These are phyloP conservation scores for Drosophila borealis DNA, from an alignment of 2,888 invertebrate species.

Conservation along the genomic window DNA sequence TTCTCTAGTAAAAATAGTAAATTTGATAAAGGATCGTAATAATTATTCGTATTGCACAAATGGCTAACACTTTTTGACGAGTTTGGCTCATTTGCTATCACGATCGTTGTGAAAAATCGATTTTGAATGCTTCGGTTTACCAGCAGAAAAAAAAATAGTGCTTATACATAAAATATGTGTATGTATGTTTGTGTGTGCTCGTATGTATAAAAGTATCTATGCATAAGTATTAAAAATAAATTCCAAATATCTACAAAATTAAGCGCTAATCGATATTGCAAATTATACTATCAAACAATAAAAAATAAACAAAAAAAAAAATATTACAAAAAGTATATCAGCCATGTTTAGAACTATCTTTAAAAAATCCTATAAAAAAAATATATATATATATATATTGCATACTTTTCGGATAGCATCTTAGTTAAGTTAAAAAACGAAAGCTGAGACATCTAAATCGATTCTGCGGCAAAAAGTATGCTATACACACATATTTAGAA, in stretches of 20 bases:
- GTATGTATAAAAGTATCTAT: constrained; percentile 2
- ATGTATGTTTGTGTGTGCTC: not conserved
- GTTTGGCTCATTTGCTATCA: constrained; percentile 24
- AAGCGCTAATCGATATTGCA: constrained; percentile 28
- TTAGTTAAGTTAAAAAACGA: not conserved
- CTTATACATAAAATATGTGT: constrained; percentile 5
- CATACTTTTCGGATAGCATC: constrained; percentile 21
- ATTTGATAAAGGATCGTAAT: constrained; percentile 2
- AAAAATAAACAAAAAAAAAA: constrained; percentile 2
- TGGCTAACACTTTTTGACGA: constrained; percentile 1
- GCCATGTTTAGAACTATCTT: not conserved
- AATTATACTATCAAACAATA: constrained; percentile 18
- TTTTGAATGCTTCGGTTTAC: constrained; percentile 16
- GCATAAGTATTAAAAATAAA: constrained; percentile 12
- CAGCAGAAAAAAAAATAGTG: constrained; percentile 3
- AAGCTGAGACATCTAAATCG: not conserved
- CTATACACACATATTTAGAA: not conserved
- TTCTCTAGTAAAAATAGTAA: constrained; percentile 5
- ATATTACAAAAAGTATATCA: not conserved
- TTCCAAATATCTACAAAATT: constrained; percentile 39
- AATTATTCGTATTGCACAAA: constrained; percentile 23
- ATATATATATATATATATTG: not conserved
- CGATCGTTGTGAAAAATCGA: constrained; percentile 22
- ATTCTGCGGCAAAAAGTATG: constrained; percentile 9
- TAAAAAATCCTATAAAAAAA: not conserved